Conservation (phyloP, 2,113 vertebrate genomes). For the Lichenostomus cassidix region DNA sequence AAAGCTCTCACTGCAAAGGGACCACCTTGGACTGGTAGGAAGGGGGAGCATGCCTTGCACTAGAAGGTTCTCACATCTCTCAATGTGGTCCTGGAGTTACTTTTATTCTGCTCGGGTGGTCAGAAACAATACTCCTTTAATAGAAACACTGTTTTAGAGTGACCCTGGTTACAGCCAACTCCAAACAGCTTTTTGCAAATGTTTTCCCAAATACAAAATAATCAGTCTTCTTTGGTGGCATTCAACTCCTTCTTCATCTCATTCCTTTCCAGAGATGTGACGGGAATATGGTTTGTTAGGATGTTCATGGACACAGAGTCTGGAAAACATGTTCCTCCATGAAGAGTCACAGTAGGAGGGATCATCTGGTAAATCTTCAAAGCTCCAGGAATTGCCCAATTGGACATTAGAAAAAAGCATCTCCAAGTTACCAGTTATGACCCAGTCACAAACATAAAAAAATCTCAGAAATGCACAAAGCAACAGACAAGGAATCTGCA, state of each 20-base stretch:
- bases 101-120: conserved; percentile 49
- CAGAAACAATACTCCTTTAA: conserved; percentile 12
- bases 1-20: background rate
- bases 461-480: background rate
- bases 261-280: conserved; percentile 30
- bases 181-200: conserved; percentile 9
- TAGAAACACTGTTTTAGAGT: background rate
- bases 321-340: background rate
- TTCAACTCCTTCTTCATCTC: background rate
- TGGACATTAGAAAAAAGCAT: background rate
- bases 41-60: background rate
- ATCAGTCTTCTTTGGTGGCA: conserved; percentile 43
- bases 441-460: background rate
- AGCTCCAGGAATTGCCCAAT: conserved; percentile 20
- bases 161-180: background rate
- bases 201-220: conserved; percentile 35
- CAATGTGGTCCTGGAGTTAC: conserved; percentile 21
- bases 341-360: conserved; percentile 49
- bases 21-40: background rate
- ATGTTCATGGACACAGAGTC: background rate
- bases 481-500: background rate
- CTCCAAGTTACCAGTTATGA: background rate
- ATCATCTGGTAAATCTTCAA: conserved; percentile 49
- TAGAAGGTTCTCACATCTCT: background rate
- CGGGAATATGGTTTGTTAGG: background rate